These are phyloP conservation scores for Chascanopsetta lugubris DNA, from an alignment of 2,113 vertebrate genomes.

Conservation along the genomic window DNA sequence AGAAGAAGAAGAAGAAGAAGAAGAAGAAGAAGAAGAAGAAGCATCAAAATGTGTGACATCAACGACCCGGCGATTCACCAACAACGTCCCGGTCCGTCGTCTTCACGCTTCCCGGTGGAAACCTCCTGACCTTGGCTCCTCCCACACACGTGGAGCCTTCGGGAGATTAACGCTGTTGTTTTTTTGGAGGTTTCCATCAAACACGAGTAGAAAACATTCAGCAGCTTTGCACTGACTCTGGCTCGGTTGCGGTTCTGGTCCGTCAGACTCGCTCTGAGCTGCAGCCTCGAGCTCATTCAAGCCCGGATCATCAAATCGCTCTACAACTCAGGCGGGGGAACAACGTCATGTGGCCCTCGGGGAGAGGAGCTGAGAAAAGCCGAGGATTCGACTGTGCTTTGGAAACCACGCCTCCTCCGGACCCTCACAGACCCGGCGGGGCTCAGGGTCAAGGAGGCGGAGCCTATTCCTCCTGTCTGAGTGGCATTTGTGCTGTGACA, in stretches of 20 bases:
- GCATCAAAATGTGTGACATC: too few relatives aligned
- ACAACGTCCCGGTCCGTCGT: not conserved
- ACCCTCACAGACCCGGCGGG: conserved; percentile 21
- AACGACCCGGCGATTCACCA: not conserved
- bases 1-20: too few relatives aligned
- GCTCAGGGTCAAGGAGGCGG: conserved; percentile 13
- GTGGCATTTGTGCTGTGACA: conserved; percentile 41
- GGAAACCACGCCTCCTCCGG: conserved; percentile 41
- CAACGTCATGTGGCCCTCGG: conserved; percentile 27
- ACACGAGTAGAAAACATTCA: conserved; percentile 53
- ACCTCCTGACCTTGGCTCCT: too few relatives aligned
- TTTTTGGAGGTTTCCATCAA: conserved; percentile 21
- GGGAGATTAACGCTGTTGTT: not conserved
- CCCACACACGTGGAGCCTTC: conserved; percentile 4
- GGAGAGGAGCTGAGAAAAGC: not conserved
- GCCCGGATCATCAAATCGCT: conserved; percentile 15
- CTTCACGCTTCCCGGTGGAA: too few relatives aligned
- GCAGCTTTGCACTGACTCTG: conserved; percentile 1
- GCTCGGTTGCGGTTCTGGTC: conserved; percentile 14
- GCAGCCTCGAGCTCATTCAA: conserved; percentile 30
- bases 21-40: too few relatives aligned
- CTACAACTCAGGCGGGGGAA: conserved; percentile 24
- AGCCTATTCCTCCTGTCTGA: conserved; percentile 37
- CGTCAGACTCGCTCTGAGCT: not conserved
- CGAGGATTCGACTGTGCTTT: conserved; percentile 58